A percentile compares a stretch with the other conserved stretches of the same genome.
Conservation (phyloP, 1,140 invertebrate species). For the Eumeta japonica region DNA sequence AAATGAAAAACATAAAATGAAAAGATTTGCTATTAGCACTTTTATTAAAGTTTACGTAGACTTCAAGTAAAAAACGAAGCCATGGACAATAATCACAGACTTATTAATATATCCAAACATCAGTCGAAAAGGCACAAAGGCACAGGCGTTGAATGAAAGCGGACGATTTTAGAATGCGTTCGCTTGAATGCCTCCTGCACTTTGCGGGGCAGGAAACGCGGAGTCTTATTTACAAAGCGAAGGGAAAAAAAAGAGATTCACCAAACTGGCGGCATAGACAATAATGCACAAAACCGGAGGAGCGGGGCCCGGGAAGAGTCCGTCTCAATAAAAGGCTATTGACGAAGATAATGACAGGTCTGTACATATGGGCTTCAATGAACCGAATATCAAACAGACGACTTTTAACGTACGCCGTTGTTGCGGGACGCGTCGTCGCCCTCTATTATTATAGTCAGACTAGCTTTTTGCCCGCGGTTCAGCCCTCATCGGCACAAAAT, state of each 20-base stretch:
- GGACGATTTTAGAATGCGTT: conserved; percentile 28
- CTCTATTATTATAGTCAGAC: too few relatives aligned
- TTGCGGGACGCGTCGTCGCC: too few relatives aligned
- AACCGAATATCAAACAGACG: too few relatives aligned
- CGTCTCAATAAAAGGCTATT: conserved; percentile 15
- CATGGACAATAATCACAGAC: too few relatives aligned
- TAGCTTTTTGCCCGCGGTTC: too few relatives aligned
- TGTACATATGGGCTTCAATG: background rate
- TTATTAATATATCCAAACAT: conserved; percentile 44
- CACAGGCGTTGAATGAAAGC: conserved; percentile 37
- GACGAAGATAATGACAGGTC: conserved; percentile 23
- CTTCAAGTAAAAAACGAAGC: too few relatives aligned
- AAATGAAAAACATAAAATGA: too few relatives aligned
- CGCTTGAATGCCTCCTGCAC: conserved; percentile 32
- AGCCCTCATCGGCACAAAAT: too few relatives aligned
- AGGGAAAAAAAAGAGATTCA: conserved; percentile 36
- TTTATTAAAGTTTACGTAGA: too few relatives aligned
- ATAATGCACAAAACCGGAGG: conserved; percentile 29
- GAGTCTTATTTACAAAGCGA: conserved; percentile 44
- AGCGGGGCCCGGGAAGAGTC: conserved; percentile 27
- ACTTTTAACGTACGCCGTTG: conserved; percentile 1
- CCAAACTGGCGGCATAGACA: conserved; percentile 38
- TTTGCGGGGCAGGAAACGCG: conserved; percentile 46
- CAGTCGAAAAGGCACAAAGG: conserved; percentile 53
- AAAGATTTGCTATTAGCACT: too few relatives aligned